A percentile compares a stretch with the other conserved stretches of the same genome.
These are phyloP conservation scores for Caracal caracal DNA, from an alignment of 2,113 vertebrate genomes.

Conservation along the genomic window DNA sequence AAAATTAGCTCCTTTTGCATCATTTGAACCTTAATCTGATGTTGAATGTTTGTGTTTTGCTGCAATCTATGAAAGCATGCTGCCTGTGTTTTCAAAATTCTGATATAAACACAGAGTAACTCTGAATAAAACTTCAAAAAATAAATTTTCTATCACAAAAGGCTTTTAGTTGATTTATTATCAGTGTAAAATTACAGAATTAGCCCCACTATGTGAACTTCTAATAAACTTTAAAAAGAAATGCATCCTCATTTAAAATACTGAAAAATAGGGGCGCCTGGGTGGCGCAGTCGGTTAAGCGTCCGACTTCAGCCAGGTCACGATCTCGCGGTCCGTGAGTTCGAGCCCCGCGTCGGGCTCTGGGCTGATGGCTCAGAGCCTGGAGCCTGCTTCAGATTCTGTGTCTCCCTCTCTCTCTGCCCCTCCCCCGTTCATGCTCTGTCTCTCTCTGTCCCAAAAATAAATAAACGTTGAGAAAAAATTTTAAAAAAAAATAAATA, in stretches of 20 bases:
- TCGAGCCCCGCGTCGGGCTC: no score
- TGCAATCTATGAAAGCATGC: neutral
- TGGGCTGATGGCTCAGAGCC: no score
- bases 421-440: no score
- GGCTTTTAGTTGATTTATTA: neutral
- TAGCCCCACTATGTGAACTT: neutral
- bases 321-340: no score
- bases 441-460: no score
- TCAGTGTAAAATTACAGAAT: neutral
- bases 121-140: slow-evolving; percentile 2
- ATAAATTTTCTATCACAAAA: slow-evolving; percentile 13
- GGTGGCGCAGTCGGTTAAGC: no score
- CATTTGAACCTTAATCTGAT: neutral
- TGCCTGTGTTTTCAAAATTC: neutral
- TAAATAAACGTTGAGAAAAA: neutral
- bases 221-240: slow-evolving; percentile 37
- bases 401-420: no score
- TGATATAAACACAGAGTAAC: neutral
- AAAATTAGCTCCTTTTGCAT: neutral
- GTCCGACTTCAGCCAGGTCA: no score
- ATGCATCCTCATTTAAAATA: slow-evolving; percentile 10
- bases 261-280: neutral
- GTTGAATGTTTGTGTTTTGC: neutral
- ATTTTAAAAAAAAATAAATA: no score
- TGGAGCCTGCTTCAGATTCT: no score